A percentile compares a stretch with the other conserved stretches of the same genome.
Evolutionary conservation across 2,113 vertebrate genomes (phyloP).

Genomic region (Phaethon lepturus): DNA sequence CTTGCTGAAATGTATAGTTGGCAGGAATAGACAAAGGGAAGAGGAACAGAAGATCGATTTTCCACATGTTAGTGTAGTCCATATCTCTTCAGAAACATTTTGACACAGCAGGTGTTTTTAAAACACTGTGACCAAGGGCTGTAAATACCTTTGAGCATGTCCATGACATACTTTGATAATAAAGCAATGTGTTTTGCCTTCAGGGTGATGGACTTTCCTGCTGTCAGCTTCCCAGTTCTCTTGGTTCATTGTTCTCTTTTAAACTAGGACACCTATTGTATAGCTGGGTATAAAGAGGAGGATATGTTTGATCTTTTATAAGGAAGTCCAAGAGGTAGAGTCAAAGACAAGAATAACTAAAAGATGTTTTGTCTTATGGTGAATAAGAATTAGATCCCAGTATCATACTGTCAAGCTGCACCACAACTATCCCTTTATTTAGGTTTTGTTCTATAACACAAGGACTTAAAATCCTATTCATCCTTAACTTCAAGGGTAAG

Average conservation of each 20-base stretch:
- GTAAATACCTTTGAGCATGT: conserved; percentile 60
- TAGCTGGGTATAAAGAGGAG: conserved; percentile 17
- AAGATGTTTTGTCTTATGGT: conserved; percentile 43
- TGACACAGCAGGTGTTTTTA: conserved; percentile 51
- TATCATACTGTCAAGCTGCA: conserved; percentile 37
- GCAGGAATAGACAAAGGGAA: conserved; percentile 29
- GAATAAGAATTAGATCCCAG: conserved; percentile 50
- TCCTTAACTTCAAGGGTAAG: conserved; percentile 52
- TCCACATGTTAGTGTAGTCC: background rate
- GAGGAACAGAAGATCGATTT: conserved; percentile 12
- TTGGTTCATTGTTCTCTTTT: conserved; percentile 53
- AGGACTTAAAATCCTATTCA: conserved; percentile 54
- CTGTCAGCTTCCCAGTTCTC: conserved; percentile 29
- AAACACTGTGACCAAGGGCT: conserved; percentile 52
- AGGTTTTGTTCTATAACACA: conserved; percentile 34
- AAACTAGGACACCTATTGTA: conserved; percentile 60
- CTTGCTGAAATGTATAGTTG: background rate
- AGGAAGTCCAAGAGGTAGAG: conserved; percentile 53
- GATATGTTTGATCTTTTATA: conserved; percentile 55
- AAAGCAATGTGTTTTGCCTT: conserved; percentile 55
- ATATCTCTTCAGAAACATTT: conserved; percentile 19
- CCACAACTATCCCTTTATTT: conserved; percentile 32
- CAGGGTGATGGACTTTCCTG: conserved; percentile 52
- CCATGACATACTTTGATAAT: conserved; percentile 60
- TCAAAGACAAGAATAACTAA: conserved; percentile 53